Evolutionary conservation across 1,140 invertebrate genomes (phyloP), one percentile per base, ranked within the genome.

Genomic region (Drosophila quadrilineata): DNA sequence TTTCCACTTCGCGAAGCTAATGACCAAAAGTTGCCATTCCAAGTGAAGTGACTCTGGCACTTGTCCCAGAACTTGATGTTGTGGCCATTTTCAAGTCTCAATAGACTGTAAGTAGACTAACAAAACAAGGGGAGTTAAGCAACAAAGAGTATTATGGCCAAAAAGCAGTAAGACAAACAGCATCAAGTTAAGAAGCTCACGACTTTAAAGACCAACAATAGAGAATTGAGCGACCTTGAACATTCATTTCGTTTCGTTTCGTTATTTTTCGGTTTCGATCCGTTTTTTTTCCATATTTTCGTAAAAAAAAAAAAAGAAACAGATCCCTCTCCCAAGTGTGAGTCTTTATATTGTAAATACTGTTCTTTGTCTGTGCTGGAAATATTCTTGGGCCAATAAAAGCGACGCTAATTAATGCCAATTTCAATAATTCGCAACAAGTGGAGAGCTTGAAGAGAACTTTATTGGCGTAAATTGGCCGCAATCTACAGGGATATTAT

Each of bases 381-480:
- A 24, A 33, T 12, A 19, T 60, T 62, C 49, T 53, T 14, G 71
- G 38, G 22, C 77, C 77, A 73, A 82, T 84, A 82, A 82, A 82
- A 84, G 77, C 76, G 67, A 65, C 77, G 70, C 77, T 77, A 84
- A 82, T 82, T 82, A 82, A 82, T 58, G 79, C 69, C 77, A 84
- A 82, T 82, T 82, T 84, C 73, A 84, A 84, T 82, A 82, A 82
- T 73, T 82, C 56, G 73, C 77, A 65, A n/a, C 67, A 53, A 65
- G 36, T 56, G 50, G 40, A 21, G 54, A 77, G 58, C 70, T 63
- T 64, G 60, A 48, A 33, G 35, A 58, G 33, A 72, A 57, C 59
- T 84, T 84, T 84, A 84, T 84, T 84, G 77, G 77, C 79, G 57
- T 63, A 84, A 84, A 84, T 84, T 84, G 77, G 65, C 59, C 53